These are phyloP conservation scores for Trachelus troglodyta DNA, from an alignment of 2,888 invertebrate genomes.

Conservation along the genomic window DNA sequence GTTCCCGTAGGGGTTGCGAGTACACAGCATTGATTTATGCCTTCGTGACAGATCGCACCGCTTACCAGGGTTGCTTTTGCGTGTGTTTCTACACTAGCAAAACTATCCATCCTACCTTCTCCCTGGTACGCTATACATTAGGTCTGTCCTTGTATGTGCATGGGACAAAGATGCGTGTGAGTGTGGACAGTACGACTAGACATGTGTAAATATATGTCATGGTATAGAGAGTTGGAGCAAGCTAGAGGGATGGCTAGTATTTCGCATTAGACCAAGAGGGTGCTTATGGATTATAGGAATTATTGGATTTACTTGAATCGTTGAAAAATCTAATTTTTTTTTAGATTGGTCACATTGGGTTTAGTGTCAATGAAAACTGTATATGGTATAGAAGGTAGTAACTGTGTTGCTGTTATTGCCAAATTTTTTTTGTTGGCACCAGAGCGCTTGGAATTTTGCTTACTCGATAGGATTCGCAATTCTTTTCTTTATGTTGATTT, in stretches of 20 bases:
- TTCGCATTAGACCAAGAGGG: constrained; percentile 20
- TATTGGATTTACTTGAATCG: constrained; percentile 19
- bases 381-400: neutral
- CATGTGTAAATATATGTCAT: neutral
- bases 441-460: neutral
- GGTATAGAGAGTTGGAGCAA: neutral
- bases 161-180: neutral
- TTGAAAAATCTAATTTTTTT: neutral
- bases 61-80: constrained; percentile 6
- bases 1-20: constrained; percentile 36
- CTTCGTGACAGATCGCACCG: constrained; percentile 54
- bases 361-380: neutral
- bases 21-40: constrained; percentile 56
- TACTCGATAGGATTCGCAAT: neutral
- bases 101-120: neutral
- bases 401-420: neutral
- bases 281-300: constrained; percentile 30
- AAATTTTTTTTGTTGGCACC: neutral
- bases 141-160: neutral
- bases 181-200: neutral
- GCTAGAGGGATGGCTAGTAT: constrained; percentile 3
- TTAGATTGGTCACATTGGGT: neutral
- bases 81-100: neutral
- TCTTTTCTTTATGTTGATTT: neutral
- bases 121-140: neutral